Percentiles rank a stretch among this genome's conserved stretches.
Conservation (phyloP, 2,113 vertebrate genomes). For the Lampris megalopsis region DNA sequence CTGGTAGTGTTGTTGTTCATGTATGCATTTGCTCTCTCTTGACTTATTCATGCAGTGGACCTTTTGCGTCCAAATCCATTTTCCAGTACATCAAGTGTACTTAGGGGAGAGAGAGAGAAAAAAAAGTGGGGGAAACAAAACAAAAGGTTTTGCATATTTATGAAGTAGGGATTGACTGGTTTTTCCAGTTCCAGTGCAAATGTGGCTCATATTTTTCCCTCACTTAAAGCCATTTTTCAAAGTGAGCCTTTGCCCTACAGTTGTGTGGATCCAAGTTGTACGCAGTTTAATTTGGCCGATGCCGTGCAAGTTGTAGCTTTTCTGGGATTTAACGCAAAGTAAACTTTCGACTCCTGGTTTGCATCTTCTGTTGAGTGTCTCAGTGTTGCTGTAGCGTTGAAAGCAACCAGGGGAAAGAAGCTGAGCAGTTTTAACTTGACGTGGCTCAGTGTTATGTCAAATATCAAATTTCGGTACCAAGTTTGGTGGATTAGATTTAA, state of each 20-base stretch:
- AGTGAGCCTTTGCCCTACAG: conserved; percentile 30
- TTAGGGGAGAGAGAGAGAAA: conserved; percentile 22
- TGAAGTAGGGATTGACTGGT: conserved; percentile 52
- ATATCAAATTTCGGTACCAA: conserved; percentile 29
- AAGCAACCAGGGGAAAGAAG: conserved; percentile 13
- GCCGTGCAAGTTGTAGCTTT: not conserved
- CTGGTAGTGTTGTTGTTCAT: conserved; percentile 37
- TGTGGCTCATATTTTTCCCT: conserved; percentile 39
- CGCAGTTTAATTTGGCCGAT: conserved; percentile 1
- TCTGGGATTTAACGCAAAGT: not conserved
- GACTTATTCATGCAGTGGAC: conserved; percentile 74
- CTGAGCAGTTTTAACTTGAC: conserved; percentile 37
- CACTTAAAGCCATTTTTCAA: conserved; percentile 9
- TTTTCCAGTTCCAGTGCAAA: conserved; percentile 41
- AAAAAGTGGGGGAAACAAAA: conserved; percentile 55
- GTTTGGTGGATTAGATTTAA: conserved; percentile 51
- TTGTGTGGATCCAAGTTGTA: not conserved
- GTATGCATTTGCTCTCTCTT: conserved; percentile 37
- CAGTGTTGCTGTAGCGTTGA: conserved; percentile 14
- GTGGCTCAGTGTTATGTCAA: conserved; percentile 1
- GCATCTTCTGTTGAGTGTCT: conserved; percentile 14
- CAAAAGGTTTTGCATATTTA: conserved; percentile 80
- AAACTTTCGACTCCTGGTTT: conserved; percentile 37
- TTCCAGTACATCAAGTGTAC: conserved; percentile 68
- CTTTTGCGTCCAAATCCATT: conserved; percentile 72